Conservation (phyloP, 2,888 invertebrate species). For the Thymelicus lineola region DNA sequence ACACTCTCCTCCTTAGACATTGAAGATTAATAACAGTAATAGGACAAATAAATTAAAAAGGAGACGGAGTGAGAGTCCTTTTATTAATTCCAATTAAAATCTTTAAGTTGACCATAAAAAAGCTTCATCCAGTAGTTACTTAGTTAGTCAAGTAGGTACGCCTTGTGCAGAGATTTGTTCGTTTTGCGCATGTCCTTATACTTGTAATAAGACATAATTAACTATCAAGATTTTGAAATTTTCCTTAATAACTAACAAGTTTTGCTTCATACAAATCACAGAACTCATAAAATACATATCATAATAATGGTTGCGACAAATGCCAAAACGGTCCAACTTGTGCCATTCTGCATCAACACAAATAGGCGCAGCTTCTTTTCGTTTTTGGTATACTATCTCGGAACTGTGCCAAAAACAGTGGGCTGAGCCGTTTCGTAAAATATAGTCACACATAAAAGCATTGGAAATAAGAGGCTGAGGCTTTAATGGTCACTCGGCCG, state of each 20-base stretch:
- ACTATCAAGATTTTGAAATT: background rate
- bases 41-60: too few species aligned
- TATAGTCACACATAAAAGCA: conserved; percentile 7
- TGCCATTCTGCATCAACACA: conserved; percentile 8
- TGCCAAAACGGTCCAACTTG: conserved; percentile 8
- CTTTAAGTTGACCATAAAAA: too few species aligned
- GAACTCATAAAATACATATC: conserved; percentile 1
- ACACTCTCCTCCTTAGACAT: too few species aligned
- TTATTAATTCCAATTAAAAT: too few species aligned
- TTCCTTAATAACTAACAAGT: background rate
- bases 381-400: conserved; percentile 11
- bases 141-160: too few species aligned
- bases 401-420: conserved; percentile 9
- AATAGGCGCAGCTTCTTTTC: conserved; percentile 9
- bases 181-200: too few species aligned
- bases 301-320: background rate
- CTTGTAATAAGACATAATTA: background rate
- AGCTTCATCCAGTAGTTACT: too few species aligned
- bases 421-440: conserved; percentile 10
- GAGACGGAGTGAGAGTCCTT: too few species aligned
- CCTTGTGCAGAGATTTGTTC: too few species aligned
- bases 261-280: background rate
- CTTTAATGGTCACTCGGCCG: conserved; percentile 5
- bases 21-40: too few species aligned
- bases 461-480: conserved; percentile 1